A percentile compares a stretch with the other conserved stretches of the same genome.
Evolutionary conservation across 2,888 invertebrate species (phyloP).

Genomic region (Azorinus chamasolen): DNA sequence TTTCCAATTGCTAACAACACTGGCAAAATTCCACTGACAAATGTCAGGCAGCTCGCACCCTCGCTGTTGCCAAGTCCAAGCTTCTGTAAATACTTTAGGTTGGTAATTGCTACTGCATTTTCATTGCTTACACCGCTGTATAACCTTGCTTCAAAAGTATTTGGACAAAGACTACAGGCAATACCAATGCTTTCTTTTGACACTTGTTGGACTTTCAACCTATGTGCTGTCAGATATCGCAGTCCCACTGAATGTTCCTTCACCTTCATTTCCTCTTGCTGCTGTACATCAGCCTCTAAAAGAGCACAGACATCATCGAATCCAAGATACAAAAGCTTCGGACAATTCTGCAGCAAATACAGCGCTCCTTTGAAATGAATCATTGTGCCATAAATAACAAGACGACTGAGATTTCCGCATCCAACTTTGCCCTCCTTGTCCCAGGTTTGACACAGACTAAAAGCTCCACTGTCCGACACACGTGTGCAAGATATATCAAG

Average conservation of each 20-base stretch:
- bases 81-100: constrained; percentile 30
- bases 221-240: constrained; percentile 21
- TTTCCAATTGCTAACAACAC: constrained; percentile 48
- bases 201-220: constrained; percentile 15
- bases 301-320: constrained; percentile 50
- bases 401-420: constrained; percentile 35
- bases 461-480: constrained; percentile 45
- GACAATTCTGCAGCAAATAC: constrained; percentile 42
- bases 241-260: constrained; percentile 20
- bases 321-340: constrained; percentile 37
- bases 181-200: constrained; percentile 28
- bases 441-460: constrained; percentile 51
- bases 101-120: constrained; percentile 22
- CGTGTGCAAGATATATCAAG: constrained; percentile 39
- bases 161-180: constrained; percentile 32
- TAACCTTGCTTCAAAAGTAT: constrained; percentile 34
- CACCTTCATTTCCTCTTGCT: constrained; percentile 1
- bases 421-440: constrained; percentile 19
- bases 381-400: constrained; percentile 38
- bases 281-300: constrained; percentile 29
- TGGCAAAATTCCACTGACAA: constrained; percentile 39
- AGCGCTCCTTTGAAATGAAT: constrained; percentile 39
- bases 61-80: constrained; percentile 43
- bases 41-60: constrained; percentile 17
- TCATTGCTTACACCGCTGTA: constrained; percentile 28